These are phyloP conservation scores for Cichlasoma orientale DNA, from an alignment of 2,797 vertebrate species.

Conservation along the genomic window DNA sequence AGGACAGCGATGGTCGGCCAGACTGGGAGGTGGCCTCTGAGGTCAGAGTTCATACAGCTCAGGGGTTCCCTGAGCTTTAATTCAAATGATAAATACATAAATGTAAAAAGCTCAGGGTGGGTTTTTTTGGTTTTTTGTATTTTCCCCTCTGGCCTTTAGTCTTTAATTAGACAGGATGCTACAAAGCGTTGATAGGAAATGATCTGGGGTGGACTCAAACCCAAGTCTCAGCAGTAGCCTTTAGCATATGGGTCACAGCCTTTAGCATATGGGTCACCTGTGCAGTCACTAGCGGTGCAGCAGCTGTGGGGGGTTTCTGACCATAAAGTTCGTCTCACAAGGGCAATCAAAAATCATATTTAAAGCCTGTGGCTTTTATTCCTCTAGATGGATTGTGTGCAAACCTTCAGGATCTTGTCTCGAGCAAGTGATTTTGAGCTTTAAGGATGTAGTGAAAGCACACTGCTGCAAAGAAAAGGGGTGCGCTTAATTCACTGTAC, in stretches of 20 bases:
- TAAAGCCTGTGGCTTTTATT: background rate
- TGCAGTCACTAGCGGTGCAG: background rate
- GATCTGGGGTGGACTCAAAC: background rate
- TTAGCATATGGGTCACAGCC: background rate
- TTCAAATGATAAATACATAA: background rate
- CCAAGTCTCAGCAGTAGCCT: background rate
- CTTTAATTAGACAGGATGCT: background rate
- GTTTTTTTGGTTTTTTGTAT: too few relatives aligned
- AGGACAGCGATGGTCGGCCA: constrained; percentile 95
- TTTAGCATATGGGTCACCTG: background rate
- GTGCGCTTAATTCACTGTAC: accelerated
- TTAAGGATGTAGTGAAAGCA: background rate
- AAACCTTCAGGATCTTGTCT: background rate
- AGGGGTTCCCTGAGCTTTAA: background rate
- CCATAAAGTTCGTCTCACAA: too few relatives aligned
- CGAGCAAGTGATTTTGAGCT: background rate
- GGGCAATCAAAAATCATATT: too few relatives aligned
- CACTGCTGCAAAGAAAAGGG: accelerated
- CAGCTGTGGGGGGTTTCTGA: too few relatives aligned
- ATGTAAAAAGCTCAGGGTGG: too few relatives aligned
- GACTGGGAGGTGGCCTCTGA: constrained; percentile 98
- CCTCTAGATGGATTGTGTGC: too few relatives aligned
- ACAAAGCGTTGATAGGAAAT: background rate
- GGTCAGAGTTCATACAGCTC: constrained; percentile 74
- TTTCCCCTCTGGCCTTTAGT: background rate